A percentile compares a stretch with the other conserved stretches of the same genome.
These are phyloP conservation scores for Protobothrops mucrosquamatus DNA, from an alignment of 2,113 vertebrate species.

Conservation along the genomic window DNA sequence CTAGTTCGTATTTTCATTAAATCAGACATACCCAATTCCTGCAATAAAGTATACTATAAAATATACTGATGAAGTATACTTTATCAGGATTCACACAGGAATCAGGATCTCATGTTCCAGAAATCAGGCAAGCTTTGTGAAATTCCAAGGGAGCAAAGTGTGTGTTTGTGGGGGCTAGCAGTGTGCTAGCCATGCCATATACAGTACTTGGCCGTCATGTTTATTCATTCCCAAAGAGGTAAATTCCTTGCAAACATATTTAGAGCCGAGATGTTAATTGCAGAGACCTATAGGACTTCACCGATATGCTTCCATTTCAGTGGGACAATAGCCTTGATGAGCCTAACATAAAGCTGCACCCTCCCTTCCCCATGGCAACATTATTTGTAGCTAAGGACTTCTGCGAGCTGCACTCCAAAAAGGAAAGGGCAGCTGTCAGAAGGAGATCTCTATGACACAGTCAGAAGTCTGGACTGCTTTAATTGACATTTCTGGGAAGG, in stretches of 20 bases:
- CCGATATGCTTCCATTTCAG: background rate
- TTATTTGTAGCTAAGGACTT: conserved; percentile 17
- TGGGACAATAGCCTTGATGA: background rate
- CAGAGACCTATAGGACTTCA: background rate
- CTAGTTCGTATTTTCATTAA: background rate
- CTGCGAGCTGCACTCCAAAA: conserved; percentile 19
- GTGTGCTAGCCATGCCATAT: background rate
- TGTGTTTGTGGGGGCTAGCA: background rate
- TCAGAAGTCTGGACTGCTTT: conserved; percentile 17
- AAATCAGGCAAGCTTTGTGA: background rate
- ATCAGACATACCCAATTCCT: background rate
- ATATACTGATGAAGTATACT: background rate
- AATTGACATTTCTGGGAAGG: conserved; percentile 51
- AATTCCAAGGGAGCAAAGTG: background rate
- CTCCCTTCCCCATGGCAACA: background rate
- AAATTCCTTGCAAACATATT: background rate
- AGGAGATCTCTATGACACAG: conserved; percentile 32
- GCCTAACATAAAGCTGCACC: background rate
- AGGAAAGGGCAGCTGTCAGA: conserved; percentile 41
- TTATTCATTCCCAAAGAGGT: background rate
- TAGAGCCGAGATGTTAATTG: background rate
- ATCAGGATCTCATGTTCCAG: background rate
- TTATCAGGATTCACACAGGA: background rate
- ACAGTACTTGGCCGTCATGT: background rate
- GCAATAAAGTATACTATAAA: background rate